phyloP scores from a whole-genome alignment of 2,797 vertebrate species.

The Oceanodroma leucorhoa region DNA sequence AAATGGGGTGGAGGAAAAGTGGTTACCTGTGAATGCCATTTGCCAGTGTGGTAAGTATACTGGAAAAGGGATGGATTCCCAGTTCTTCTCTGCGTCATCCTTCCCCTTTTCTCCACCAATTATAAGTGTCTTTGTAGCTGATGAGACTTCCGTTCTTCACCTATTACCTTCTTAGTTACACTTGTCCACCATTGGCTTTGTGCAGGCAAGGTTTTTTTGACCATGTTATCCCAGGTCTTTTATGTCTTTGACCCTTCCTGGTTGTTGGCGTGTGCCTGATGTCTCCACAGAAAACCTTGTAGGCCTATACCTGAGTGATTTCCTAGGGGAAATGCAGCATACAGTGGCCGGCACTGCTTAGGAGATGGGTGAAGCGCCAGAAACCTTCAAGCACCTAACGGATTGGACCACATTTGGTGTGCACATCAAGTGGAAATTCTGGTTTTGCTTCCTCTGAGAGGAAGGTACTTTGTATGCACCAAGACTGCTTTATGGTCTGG shows the following conservation, averaged over 20 bases:
- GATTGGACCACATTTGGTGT: neutral
- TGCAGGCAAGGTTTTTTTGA: neutral
- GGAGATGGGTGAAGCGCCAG: fast-evolving
- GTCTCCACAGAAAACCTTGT: neutral
- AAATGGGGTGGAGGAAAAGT: neutral
- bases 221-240: neutral
- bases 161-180: neutral
- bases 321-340: neutral
- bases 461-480: neutral
- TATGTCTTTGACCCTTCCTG: neutral
- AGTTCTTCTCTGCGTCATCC: neutral
- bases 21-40: neutral
- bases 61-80: neutral
- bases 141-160: neutral
- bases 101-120: neutral
- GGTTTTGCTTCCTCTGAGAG: neutral
- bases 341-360: neutral
- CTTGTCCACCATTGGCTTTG: neutral
- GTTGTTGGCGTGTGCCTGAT: neutral
- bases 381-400: neutral
- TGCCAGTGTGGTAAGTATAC: neutral
- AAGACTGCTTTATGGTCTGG: neutral
- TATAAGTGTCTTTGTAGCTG: neutral
- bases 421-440: neutral
- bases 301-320: neutral